phyloP scores from a whole-genome alignment of 2,888 invertebrate species.

The Anoplius nigerrimus region DNA sequence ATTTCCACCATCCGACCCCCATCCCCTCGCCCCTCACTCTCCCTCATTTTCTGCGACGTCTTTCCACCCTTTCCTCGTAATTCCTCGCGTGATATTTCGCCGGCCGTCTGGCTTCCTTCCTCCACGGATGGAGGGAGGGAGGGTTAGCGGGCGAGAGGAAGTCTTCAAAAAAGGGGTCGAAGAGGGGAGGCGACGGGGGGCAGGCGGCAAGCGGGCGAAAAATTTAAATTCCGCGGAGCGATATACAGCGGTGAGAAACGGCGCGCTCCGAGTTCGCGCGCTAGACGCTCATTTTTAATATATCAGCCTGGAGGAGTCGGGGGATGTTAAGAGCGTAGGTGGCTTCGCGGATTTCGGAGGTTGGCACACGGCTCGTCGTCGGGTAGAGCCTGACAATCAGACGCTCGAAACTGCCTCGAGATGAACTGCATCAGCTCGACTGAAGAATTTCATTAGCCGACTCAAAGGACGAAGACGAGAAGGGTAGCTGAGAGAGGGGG shows the following conservation, averaged over 20 bases:
- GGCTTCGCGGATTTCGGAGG: too few species aligned
- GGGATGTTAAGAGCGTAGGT: too few species aligned
- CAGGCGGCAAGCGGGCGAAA: conserved; percentile 20
- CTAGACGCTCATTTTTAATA: too few species aligned
- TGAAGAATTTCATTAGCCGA: too few species aligned
- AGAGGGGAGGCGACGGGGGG: not conserved
- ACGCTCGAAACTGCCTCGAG: too few species aligned
- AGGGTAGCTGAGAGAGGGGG: too few species aligned
- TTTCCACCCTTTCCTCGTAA: conserved; percentile 31
- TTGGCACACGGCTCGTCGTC: too few species aligned
- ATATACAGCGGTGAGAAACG: conserved; percentile 1
- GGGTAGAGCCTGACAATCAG: too few species aligned
- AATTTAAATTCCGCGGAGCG: conserved; percentile 41
- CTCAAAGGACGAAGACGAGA: too few species aligned
- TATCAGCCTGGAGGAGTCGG: too few species aligned
- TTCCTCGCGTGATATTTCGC: conserved; percentile 37
- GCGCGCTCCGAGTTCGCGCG: too few species aligned
- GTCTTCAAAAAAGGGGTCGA: not conserved
- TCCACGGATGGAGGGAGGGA: conserved; percentile 1
- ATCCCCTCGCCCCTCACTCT: conserved; percentile 23
- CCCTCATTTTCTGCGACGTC: not conserved
- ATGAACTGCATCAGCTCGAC: too few species aligned
- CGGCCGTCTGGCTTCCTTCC: conserved; percentile 1
- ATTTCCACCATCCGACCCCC: conserved; percentile 9
- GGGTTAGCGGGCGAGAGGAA: not conserved